Conservation (phyloP, 2,797 vertebrate species). For the Lacerta agilis region DNA sequence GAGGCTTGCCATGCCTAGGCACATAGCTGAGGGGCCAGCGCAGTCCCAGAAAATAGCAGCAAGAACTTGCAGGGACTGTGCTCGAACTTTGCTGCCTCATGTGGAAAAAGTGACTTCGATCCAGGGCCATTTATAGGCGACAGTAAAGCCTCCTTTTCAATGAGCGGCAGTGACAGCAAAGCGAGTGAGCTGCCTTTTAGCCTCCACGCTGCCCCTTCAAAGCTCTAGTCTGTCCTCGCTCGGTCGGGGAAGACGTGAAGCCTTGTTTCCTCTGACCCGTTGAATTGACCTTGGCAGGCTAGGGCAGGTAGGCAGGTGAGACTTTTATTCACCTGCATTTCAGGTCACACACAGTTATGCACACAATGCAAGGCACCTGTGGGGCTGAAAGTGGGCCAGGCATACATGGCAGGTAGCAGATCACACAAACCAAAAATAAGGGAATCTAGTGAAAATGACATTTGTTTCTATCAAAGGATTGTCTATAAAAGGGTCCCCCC, state of each 20-base stretch:
- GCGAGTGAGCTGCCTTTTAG: constrained; percentile 31
- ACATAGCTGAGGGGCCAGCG: background rate
- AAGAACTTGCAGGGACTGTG: constrained; percentile 19
- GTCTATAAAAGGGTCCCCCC: constrained; percentile 5
- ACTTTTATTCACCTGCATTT: constrained; percentile 41
- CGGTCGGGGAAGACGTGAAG: background rate
- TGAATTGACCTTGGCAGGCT: constrained; percentile 23
- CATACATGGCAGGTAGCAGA: constrained; percentile 49
- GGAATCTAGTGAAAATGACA: constrained; percentile 58
- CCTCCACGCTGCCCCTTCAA: constrained; percentile 18
- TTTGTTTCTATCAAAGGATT: constrained; percentile 56
- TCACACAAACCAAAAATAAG: constrained; percentile 54
- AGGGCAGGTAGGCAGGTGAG: constrained; percentile 33
- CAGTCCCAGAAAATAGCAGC: background rate
- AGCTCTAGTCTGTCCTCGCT: constrained; percentile 20
- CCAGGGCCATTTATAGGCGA: constrained; percentile 71
- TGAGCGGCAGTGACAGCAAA: constrained; percentile 47
- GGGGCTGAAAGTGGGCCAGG: constrained; percentile 65
- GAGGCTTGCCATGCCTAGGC: constrained; percentile 12
- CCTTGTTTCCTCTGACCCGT: constrained; percentile 35
- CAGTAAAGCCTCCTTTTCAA: constrained; percentile 65
- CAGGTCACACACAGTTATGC: background rate
- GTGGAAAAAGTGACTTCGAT: constrained; percentile 32
- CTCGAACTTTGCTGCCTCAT: constrained; percentile 55
- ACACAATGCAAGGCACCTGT: constrained; percentile 48